Evolutionary conservation across 2,797 vertebrate genomes (phyloP).

Genomic region (Enteromius unitaeniatus): DNA sequence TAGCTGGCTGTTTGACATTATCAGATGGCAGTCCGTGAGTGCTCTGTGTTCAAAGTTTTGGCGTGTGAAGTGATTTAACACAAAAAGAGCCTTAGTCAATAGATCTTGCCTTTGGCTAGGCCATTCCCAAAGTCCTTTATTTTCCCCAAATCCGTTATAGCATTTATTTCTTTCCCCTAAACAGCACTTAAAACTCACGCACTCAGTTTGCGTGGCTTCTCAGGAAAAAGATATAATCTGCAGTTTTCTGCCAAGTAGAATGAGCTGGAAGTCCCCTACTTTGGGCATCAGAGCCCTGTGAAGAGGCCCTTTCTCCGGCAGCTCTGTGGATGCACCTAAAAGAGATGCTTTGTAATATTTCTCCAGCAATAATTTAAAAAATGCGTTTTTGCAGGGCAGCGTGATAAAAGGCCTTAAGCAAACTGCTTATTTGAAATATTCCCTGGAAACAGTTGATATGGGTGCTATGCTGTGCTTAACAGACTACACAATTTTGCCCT

Average conservation of each 20-base stretch:
- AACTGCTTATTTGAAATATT: slow-evolving; percentile 38
- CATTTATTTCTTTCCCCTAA: slow-evolving; percentile 35
- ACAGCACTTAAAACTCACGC: slow-evolving; percentile 39
- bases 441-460: slow-evolving; percentile 37
- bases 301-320: slow-evolving; percentile 7
- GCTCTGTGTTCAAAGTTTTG: slow-evolving; percentile 37
- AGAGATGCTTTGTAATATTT: slow-evolving; percentile 39
- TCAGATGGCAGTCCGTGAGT: slow-evolving; percentile 12
- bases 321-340: slow-evolving; percentile 3
- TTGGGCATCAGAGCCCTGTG: slow-evolving; percentile 14
- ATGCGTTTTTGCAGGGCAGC: slow-evolving; percentile 13
- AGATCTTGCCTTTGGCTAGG: slow-evolving; percentile 40
- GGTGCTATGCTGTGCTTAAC: neutral
- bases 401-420: slow-evolving; percentile 36
- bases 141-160: slow-evolving; percentile 30
- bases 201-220: slow-evolving; percentile 24
- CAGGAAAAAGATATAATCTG: slow-evolving; percentile 38
- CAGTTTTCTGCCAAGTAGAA: slow-evolving; percentile 26
- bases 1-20: slow-evolving; percentile 37
- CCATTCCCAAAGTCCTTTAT: slow-evolving; percentile 34
- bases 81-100: slow-evolving; percentile 41
- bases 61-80: slow-evolving; percentile 39
- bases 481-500: slow-evolving; percentile 29
- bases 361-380: neutral
- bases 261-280: slow-evolving; percentile 26